These are phyloP conservation scores for Alosa alosa DNA, from an alignment of 2,113 vertebrate species.

Conservation along the genomic window DNA sequence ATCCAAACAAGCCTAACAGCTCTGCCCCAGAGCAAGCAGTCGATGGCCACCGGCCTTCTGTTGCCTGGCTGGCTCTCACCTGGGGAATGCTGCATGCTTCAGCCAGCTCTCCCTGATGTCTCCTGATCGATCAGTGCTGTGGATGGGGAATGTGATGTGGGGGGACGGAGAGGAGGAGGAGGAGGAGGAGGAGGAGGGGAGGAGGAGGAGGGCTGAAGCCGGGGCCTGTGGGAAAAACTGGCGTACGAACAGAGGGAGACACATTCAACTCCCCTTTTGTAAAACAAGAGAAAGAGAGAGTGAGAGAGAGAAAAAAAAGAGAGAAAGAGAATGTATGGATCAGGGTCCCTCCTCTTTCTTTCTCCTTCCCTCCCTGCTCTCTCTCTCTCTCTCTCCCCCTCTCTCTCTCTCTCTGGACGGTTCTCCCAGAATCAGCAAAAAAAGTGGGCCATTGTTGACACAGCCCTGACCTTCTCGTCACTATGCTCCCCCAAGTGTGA, in stretches of 20 bases:
- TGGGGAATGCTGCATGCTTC: background rate
- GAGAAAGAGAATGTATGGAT: slow-evolving; percentile 22
- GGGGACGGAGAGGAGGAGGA: slow-evolving; percentile 5
- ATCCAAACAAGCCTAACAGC: background rate
- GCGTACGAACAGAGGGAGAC: background rate
- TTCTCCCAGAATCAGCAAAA: slow-evolving; percentile 48
- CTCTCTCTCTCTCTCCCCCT: slow-evolving; percentile 12
- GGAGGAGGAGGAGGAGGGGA: background rate
- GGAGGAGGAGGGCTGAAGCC: background rate
- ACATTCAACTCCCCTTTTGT: background rate
- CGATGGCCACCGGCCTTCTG: background rate
- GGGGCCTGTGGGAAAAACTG: background rate
- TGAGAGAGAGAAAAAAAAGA: slow-evolving; percentile 34
- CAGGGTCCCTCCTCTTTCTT: background rate
- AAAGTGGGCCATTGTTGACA: slow-evolving; percentile 52
- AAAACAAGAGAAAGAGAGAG: background rate
- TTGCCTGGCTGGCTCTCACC: background rate
- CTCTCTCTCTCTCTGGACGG: slow-evolving; percentile 31
- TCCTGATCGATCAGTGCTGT: background rate
- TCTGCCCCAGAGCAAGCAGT: background rate
- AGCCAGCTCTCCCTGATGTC: background rate
- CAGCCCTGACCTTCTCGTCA: slow-evolving; percentile 54
- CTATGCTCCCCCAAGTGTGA: slow-evolving; percentile 58
- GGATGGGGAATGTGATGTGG: background rate
- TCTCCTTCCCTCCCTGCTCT: slow-evolving; percentile 12